These are phyloP conservation scores for Thalassophryne amazonica DNA, from an alignment of 2,797 vertebrate species.

Conservation along the genomic window DNA sequence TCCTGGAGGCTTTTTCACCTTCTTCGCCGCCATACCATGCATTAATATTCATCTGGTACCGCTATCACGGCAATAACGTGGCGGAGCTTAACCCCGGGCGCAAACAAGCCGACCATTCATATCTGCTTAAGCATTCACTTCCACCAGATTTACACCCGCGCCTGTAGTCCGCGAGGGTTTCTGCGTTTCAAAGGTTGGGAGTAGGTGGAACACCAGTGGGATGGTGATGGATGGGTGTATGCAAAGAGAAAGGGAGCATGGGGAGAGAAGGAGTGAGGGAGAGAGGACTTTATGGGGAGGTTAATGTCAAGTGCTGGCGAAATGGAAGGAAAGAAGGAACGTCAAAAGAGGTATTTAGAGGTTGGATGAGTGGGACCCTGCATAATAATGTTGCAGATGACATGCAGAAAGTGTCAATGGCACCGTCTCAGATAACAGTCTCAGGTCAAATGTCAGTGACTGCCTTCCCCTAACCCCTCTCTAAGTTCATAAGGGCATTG, in stretches of 20 bases:
- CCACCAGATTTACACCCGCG: constrained; percentile 2
- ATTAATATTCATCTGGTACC: background rate
- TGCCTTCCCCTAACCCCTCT: too few relatives aligned
- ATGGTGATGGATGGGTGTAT: constrained; percentile 27
- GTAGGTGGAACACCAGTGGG: background rate
- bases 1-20: background rate
- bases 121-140: background rate
- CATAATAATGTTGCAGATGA: constrained; percentile 8
- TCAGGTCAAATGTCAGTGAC: too few relatives aligned
- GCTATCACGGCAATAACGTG: background rate
- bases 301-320: constrained; percentile 24
- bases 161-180: background rate
- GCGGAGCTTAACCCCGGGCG: background rate
- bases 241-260: background rate
- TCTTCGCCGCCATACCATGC: background rate
- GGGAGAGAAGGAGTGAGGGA: constrained; percentile 10
- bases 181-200: background rate
- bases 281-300: constrained; percentile 22
- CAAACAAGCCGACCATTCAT: constrained; percentile 3
- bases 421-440: too few relatives aligned
- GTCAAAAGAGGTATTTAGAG: constrained; percentile 21
- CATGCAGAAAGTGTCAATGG: constrained; percentile 11
- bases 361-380: constrained; percentile 20
- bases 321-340: constrained; percentile 13
- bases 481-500: too few relatives aligned